Conservation (phyloP, 1,140 invertebrate species). For the Thrips palmi region DNA sequence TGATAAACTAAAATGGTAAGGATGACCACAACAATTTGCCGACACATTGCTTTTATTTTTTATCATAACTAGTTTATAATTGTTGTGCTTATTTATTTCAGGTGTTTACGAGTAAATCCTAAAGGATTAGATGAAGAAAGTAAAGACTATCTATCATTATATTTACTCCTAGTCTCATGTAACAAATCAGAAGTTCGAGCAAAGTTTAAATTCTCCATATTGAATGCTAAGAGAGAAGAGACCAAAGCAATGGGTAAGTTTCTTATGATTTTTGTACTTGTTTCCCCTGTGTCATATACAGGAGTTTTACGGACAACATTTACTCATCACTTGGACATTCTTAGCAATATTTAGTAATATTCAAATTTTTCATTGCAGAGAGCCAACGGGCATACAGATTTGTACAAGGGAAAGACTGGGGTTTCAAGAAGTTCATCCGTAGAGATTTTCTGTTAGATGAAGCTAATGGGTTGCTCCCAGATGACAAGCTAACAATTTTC, state of each 20-base stretch:
- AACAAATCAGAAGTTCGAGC: slow-evolving; percentile 99
- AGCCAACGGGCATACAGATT: slow-evolving; percentile 91
- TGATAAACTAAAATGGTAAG: slow-evolving; percentile 97
- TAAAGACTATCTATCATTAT: slow-evolving; percentile 98
- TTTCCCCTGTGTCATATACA: background rate
- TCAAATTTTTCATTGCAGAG: slow-evolving; percentile 31
- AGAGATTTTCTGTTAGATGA: slow-evolving; percentile 96
- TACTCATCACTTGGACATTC: background rate
- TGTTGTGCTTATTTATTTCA: slow-evolving; percentile 25
- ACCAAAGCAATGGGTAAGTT: slow-evolving; percentile 93
- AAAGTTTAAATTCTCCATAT: slow-evolving; percentile 99
- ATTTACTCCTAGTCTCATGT: slow-evolving; percentile 94
- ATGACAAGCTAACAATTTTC: slow-evolving; percentile 98
- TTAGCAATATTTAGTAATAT: background rate
- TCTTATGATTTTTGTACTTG: slow-evolving; percentile 11
- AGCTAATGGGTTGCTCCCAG: slow-evolving; percentile 89
- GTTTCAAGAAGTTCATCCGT: slow-evolving; percentile 98
- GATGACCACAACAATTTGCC: slow-evolving; percentile 9
- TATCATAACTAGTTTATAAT: slow-evolving; percentile 3
- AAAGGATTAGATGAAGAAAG: slow-evolving; percentile 99
- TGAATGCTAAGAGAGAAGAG: slow-evolving; percentile 99
- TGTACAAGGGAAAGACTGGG: slow-evolving; percentile 99
- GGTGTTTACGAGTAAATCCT: slow-evolving; percentile 96
- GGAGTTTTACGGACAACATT: background rate
- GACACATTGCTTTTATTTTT: background rate